Percentiles rank a stretch among this genome's conserved stretches.
Evolutionary conservation across 1,140 invertebrate genomes (phyloP).

Genomic region (Euglossa dilemma): DNA sequence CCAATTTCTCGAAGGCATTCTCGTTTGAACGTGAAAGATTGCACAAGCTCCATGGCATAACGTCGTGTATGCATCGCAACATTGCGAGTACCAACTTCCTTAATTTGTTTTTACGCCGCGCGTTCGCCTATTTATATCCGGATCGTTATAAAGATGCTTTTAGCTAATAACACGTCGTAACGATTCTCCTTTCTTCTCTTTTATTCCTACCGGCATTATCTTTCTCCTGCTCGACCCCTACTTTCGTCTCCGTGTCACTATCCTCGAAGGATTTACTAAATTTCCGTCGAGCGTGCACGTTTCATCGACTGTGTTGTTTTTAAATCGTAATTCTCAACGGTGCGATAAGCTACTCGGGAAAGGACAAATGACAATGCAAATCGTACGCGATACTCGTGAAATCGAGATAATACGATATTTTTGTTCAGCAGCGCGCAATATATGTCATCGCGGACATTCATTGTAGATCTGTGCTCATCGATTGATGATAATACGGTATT

Average conservation of each 20-base stretch:
- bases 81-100: not conserved
- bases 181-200: not conserved
- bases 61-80: not conserved
- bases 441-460: not conserved
- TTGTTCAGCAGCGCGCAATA: not conserved
- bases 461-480: no score
- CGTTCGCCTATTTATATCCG: constrained; percentile 19
- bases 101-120: constrained; percentile 15
- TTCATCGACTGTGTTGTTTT: not conserved
- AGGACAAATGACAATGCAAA: not conserved
- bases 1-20: constrained; percentile 23
- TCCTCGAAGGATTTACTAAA: not conserved
- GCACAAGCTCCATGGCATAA: not conserved
- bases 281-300: not conserved
- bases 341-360: no score
- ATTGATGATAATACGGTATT: not conserved
- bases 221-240: not conserved
- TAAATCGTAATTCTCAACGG: not conserved
- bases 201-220: not conserved
- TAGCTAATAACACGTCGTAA: constrained; percentile 24
- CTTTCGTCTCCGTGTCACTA: not conserved
- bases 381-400: not conserved
- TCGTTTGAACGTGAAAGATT: constrained; percentile 19
- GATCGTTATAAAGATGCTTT: constrained; percentile 15
- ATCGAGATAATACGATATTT: not conserved